Percentiles rank a stretch among this genome's conserved stretches.
phyloP scores from a whole-genome alignment of 1,140 invertebrate genomes.

The Heterodera schachtii region DNA sequence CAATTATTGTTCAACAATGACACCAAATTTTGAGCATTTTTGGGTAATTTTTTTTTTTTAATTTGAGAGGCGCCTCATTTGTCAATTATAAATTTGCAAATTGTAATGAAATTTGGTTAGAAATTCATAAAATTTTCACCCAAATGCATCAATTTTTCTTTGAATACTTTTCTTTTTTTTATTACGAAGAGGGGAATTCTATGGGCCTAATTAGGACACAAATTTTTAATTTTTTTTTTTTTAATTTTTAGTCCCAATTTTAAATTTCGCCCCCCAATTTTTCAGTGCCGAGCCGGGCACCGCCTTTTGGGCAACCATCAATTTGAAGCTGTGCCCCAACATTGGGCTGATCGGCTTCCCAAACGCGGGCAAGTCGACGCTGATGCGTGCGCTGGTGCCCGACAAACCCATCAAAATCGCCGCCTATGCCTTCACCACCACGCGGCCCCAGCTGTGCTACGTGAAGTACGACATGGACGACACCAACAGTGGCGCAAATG shows the following conservation, averaged over 20 bases:
- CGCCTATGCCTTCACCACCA: constrained; percentile 61
- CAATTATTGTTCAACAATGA: no score
- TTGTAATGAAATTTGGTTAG: no score
- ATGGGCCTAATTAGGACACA: no score
- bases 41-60: no score
- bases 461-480: constrained; percentile 30
- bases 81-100: no score
- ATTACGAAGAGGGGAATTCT: no score
- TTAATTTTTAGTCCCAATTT: neutral
- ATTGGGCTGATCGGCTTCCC: constrained; percentile 64
- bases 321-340: constrained; percentile 59
- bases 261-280: neutral
- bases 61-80: no score
- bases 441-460: constrained; percentile 53
- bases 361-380: constrained; percentile 64
- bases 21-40: no score
- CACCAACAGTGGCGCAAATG: neutral
- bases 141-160: no score
- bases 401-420: constrained; percentile 60
- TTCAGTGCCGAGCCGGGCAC: constrained; percentile 58
- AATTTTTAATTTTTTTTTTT: neutral
- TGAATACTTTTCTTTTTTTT: no score
- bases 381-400: constrained; percentile 59
- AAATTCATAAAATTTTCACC: no score
- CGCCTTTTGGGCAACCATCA: constrained; percentile 40